Evolutionary conservation across 2,888 invertebrate species (phyloP), one percentile per base, ranked within the genome.

Genomic region (Nymphalis urticae): DNA sequence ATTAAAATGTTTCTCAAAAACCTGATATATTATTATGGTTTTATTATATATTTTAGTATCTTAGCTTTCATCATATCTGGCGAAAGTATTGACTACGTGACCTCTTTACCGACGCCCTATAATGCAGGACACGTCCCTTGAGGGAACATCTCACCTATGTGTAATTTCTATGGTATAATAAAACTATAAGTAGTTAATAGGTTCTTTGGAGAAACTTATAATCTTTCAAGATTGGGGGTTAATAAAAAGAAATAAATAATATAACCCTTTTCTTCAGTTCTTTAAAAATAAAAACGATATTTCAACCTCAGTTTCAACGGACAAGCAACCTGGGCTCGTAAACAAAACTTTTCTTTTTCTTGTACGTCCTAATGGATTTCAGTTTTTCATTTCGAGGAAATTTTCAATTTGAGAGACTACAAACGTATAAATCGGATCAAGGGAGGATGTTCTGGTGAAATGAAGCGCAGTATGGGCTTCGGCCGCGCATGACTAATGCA

Each of bases 391-490:
- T 71, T 72, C 62, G 71, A 71, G 71, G 68, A 76, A 76, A 75
- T 77, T 73, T 67, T 72, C 71, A 76, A 76, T 74, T 76, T 74
- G 68, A 76, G 77, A 75, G 73, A 73, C 76, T 74, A 76, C 78
- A 79, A 76, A 79, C 73, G 75, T 76, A 77, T 76, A 82, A 82
- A 84, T 80, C 77, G 82, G 80, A 81, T 84, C 80, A 82, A 77
- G 80, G 77, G 79, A 79, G 79, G 78, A 82, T 82, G 80, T 85
- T 83, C 81, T 81, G 82, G 88, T 85, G 86, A 86, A 92, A 90
- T 88, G 90, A 88, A 89, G 85, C 91, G 89, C 82, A 86, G 82
- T 88, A 89, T 88, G 85, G 81, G 85, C 83, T 83, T 83, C 82
- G 80, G 75, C 79, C 79, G 84, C 77, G 85, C 90, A 90, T 86